Conservation (phyloP, 2,888 invertebrate genomes). For the Myathropa florea region DNA sequence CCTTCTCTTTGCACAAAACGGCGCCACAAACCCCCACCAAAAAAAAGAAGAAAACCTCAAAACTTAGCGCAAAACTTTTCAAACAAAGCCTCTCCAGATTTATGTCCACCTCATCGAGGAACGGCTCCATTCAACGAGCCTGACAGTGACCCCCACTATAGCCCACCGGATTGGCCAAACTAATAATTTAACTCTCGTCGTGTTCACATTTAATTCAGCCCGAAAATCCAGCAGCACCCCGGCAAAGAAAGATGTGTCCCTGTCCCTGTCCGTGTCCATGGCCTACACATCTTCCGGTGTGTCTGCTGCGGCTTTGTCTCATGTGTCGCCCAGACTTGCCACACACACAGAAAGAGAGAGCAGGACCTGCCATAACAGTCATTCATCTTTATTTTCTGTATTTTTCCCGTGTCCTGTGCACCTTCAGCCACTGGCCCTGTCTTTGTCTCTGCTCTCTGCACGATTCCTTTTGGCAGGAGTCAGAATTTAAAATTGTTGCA, state of each 20-base stretch:
- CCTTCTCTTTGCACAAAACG: neutral
- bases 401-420: conserved; percentile 31
- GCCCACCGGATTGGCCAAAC: conserved; percentile 59
- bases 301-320: conserved; percentile 61
- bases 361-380: conserved; percentile 65
- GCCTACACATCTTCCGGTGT: conserved; percentile 54
- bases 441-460: neutral
- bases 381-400: conserved; percentile 69
- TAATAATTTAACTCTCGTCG: conserved; percentile 64
- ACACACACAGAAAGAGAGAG: conserved; percentile 1
- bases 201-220: conserved; percentile 63
- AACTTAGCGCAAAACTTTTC: conserved; percentile 31
- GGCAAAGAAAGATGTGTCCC: conserved; percentile 36
- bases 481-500: conserved; percentile 60
- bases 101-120: conserved; percentile 39
- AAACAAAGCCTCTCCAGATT: conserved; percentile 50
- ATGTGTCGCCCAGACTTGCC: conserved; percentile 45
- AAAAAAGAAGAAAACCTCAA: conserved; percentile 17
- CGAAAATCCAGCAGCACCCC: conserved; percentile 8
- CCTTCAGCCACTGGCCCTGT: neutral
- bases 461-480: conserved; percentile 14
- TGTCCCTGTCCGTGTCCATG: conserved; percentile 1
- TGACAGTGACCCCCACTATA: conserved; percentile 25
- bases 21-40: neutral
- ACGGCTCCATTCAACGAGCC: conserved; percentile 36